These are phyloP conservation scores for Eupsittula cactorum DNA, from an alignment of 2,113 vertebrate genomes.

Conservation along the genomic window DNA sequence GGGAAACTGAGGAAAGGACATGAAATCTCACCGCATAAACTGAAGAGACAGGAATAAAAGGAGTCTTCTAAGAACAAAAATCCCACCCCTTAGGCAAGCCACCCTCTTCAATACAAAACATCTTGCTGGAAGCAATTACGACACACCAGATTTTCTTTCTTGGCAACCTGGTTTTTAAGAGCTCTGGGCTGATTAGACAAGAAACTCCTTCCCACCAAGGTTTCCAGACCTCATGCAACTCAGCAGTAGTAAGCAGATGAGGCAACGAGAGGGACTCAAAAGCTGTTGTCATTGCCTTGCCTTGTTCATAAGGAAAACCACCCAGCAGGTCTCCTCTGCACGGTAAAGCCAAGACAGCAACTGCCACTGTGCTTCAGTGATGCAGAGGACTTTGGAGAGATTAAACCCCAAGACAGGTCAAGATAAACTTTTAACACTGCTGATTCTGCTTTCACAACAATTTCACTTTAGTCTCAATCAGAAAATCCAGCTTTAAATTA, in stretches of 20 bases:
- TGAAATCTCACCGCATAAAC: neutral
- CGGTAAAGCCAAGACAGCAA: neutral
- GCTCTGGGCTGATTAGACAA: neutral
- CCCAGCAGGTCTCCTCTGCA: neutral
- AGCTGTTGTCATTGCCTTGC: neutral
- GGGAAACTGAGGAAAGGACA: neutral
- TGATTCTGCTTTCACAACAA: neutral
- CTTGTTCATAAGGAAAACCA: neutral
- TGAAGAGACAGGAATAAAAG: neutral
- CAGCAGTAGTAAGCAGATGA: neutral
- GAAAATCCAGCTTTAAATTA: constrained; percentile 18
- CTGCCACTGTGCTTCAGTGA: neutral
- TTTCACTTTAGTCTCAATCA: neutral
- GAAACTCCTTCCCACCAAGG: neutral
- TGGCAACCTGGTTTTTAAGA: neutral
- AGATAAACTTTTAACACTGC: neutral
- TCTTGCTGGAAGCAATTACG: neutral
- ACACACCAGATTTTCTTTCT: neutral
- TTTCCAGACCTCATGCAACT: neutral
- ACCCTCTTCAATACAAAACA: neutral
- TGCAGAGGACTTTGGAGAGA: neutral
- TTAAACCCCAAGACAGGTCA: neutral
- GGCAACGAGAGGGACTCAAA: neutral
- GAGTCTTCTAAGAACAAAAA: neutral
- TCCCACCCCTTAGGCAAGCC: neutral